Evolutionary conservation across 1,140 invertebrate genomes (phyloP), one percentile per base, ranked within the genome.

Genomic region (Drosophila virilis): DNA sequence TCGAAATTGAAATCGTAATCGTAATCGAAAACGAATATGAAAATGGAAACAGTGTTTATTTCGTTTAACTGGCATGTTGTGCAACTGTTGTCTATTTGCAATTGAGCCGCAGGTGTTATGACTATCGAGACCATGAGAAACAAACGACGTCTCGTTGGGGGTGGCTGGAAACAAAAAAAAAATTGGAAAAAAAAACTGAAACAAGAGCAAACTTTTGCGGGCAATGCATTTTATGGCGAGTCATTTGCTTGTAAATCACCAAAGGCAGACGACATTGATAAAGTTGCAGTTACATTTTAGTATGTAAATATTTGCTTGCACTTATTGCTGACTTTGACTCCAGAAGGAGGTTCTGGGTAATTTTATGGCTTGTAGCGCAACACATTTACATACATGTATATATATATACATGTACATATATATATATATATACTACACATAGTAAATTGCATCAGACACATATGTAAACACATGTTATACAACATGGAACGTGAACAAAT

Each of bases 231-330:
- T 85, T 85, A 77, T 66, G 74, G 81, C 74, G 42, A 85, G 70
- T 66, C 77, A 84, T 88, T 78, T 78, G 83, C 77, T 74, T 80
- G 80, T 78, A 89, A 89, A 89, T 89, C 84, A 90, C 85, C 77
- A 80, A 84, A 73, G 85, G 84, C 85, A 90, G 84, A 83, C 85
- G 85, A 88, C 84, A 89, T 89, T 89, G 84, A 88, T 88, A 88
- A 89, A 89, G 84, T 75, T 89, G 84, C 84, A 89, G 84, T 84
- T 88, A 84, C 84, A 84, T 89, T 89, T 89, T 70, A 71, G 77
- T 78, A 89, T 89, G 84, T 89, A 89, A 89, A 89, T 89, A 89
- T 89, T 89, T 89, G 80, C 84, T 71, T 64, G 80, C 74, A 80
- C 80, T 88, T 88, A 88, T 84, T 84, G 84, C 85, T 78, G 68